Percentiles rank a stretch among this genome's conserved stretches.
Evolutionary conservation across 2,797 vertebrate genomes (phyloP).

Genomic region (Neostethus bicornis): DNA sequence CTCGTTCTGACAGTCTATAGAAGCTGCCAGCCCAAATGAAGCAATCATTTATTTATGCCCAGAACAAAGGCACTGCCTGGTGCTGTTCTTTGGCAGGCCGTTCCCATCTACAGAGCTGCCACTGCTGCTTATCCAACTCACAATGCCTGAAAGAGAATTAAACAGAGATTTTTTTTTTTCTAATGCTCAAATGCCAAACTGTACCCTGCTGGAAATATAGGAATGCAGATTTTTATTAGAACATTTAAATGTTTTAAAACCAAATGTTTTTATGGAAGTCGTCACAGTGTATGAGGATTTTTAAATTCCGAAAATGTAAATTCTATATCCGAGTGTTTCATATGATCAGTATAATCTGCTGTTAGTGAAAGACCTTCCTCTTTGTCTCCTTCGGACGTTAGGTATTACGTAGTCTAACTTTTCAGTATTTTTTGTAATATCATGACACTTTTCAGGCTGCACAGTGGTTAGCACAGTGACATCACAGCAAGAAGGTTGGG

Average conservation of each 20-base stretch:
- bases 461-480: too few relatives aligned
- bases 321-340: too few relatives aligned
- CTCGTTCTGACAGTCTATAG: slow-evolving; percentile 67
- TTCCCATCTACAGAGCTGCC: slow-evolving; percentile 59
- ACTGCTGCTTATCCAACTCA: slow-evolving; percentile 55
- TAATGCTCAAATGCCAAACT: slow-evolving; percentile 33
- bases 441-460: too few relatives aligned
- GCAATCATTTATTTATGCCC: slow-evolving; percentile 75
- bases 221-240: background rate
- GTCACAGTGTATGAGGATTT: background rate
- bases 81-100: slow-evolving; percentile 67
- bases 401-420: too few relatives aligned
- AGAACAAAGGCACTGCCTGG: slow-evolving; percentile 70
- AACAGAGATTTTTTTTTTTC: slow-evolving; percentile 48
- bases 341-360: too few relatives aligned
- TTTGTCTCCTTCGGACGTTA: too few relatives aligned
- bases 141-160: slow-evolving; percentile 55
- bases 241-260: background rate
- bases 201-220: slow-evolving; percentile 16
- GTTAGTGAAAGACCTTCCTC: too few relatives aligned
- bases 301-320: too few relatives aligned
- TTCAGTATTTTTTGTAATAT: too few relatives aligned
- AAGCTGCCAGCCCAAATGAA: slow-evolving; percentile 68
- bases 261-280: slow-evolving; percentile 5
- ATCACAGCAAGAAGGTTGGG: too few relatives aligned